Evolutionary conservation across 1,140 invertebrate species (phyloP).

Genomic region (Manduca sexta): DNA sequence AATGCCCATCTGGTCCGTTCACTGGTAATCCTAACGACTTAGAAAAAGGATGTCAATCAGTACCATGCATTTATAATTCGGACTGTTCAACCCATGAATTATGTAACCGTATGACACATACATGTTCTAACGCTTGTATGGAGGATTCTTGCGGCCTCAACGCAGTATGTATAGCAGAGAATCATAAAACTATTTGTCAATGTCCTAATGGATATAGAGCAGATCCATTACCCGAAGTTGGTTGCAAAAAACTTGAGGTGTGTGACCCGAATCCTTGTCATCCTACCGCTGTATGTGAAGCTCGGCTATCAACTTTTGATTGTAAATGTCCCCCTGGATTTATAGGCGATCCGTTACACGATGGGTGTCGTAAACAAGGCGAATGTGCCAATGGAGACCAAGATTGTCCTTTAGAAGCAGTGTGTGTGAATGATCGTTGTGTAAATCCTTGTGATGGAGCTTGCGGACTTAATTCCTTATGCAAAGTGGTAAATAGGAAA

Average conservation of each 20-base stretch:
- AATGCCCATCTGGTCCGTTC: slow-evolving; percentile 88
- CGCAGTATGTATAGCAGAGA: slow-evolving; percentile 90
- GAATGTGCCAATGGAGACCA: slow-evolving; percentile 79
- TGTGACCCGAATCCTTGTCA: slow-evolving; percentile 89
- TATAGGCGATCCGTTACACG: slow-evolving; percentile 83
- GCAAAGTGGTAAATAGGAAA: slow-evolving; percentile 82
- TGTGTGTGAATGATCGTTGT: slow-evolving; percentile 82
- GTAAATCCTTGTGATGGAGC: slow-evolving; percentile 84
- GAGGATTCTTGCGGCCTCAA: slow-evolving; percentile 89
- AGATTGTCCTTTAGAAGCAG: slow-evolving; percentile 83
- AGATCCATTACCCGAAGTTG: slow-evolving; percentile 86
- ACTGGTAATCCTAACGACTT: slow-evolving; percentile 88
- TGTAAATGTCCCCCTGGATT: slow-evolving; percentile 85
- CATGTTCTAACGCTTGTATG: slow-evolving; percentile 86
- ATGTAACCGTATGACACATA: slow-evolving; percentile 87
- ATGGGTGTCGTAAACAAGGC: slow-evolving; percentile 84
- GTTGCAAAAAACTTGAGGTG: slow-evolving; percentile 79
- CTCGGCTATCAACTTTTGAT: slow-evolving; percentile 75
- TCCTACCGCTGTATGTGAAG: slow-evolving; percentile 83
- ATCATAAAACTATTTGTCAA: slow-evolving; percentile 86
- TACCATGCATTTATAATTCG: slow-evolving; percentile 89
- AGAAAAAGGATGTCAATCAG: slow-evolving; percentile 81
- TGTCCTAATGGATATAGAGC: slow-evolving; percentile 87
- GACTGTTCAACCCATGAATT: slow-evolving; percentile 86
- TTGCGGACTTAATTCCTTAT: slow-evolving; percentile 85